A percentile compares a stretch with the other conserved stretches of the same genome.
These are phyloP conservation scores for Oreotragus oreotragus DNA, from an alignment of 2,113 vertebrate genomes.

Conservation along the genomic window DNA sequence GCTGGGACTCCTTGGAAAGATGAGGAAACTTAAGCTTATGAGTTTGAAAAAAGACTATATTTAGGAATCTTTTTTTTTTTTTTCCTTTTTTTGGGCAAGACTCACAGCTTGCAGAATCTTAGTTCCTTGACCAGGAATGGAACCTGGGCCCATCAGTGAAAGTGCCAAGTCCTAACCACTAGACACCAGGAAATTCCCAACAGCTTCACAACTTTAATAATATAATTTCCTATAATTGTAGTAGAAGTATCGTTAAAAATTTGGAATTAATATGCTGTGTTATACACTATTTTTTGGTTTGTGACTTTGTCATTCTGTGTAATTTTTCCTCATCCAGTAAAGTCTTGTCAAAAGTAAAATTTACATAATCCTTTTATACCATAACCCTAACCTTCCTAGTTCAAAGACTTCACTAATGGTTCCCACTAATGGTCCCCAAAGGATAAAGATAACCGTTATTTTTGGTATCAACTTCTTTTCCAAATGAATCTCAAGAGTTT, in stretches of 20 bases:
- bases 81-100: no score
- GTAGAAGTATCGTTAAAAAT: background rate
- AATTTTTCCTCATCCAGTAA: background rate
- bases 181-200: background rate
- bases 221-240: background rate
- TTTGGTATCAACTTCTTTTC: background rate
- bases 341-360: conserved; percentile 7
- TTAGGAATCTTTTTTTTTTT: background rate
- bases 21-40: background rate
- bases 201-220: background rate
- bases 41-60: background rate
- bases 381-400: background rate
- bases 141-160: background rate
- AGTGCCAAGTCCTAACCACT: background rate
- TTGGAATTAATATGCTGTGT: background rate
- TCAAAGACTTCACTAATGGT: background rate
- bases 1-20: background rate
- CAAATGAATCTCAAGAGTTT: background rate
- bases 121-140: background rate
- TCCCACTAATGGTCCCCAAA: background rate
- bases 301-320: background rate
- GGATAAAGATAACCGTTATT: background rate
- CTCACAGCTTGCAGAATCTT: background rate
- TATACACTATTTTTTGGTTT: background rate
- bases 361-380: background rate